A percentile compares a stretch with the other conserved stretches of the same genome.
These are phyloP conservation scores for Cygnus buccinator DNA, from an alignment of 2,113 vertebrate genomes.

Conservation along the genomic window DNA sequence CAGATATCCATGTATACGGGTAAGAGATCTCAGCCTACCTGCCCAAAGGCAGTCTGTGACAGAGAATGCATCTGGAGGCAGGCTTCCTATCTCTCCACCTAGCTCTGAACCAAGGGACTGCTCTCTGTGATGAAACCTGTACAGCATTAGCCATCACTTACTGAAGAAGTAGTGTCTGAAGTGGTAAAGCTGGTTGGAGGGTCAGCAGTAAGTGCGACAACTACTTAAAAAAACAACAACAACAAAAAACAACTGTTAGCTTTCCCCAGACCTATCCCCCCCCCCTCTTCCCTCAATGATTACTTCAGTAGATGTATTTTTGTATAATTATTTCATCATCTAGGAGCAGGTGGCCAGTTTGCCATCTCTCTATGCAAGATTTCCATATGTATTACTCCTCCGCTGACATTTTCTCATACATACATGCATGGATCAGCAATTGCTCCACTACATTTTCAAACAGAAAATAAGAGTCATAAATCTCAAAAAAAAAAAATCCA, in stretches of 20 bases:
- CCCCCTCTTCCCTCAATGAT: background rate
- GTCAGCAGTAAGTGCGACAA: background rate
- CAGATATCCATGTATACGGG: rapidly evolving
- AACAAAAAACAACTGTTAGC: background rate
- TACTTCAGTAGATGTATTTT: background rate
- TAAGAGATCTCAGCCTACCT: background rate
- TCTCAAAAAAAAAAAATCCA: background rate
- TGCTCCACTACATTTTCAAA: background rate
- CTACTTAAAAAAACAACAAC: background rate
- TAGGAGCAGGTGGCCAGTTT: background rate
- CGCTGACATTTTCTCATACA: background rate
- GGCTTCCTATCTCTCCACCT: background rate
- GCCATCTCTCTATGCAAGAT: background rate
- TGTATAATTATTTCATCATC: background rate
- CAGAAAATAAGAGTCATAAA: background rate
- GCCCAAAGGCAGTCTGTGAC: background rate
- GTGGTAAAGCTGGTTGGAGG: background rate
- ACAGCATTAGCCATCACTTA: background rate
- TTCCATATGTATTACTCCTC: background rate
- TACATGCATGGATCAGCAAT: background rate
- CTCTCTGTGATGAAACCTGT: background rate
- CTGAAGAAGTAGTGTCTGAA: background rate
- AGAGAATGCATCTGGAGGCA: background rate
- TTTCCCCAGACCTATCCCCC: background rate
- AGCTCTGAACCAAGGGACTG: background rate